Evolutionary conservation across 2,888 invertebrate genomes (phyloP).

Genomic region (Geotrupes spiniger): DNA sequence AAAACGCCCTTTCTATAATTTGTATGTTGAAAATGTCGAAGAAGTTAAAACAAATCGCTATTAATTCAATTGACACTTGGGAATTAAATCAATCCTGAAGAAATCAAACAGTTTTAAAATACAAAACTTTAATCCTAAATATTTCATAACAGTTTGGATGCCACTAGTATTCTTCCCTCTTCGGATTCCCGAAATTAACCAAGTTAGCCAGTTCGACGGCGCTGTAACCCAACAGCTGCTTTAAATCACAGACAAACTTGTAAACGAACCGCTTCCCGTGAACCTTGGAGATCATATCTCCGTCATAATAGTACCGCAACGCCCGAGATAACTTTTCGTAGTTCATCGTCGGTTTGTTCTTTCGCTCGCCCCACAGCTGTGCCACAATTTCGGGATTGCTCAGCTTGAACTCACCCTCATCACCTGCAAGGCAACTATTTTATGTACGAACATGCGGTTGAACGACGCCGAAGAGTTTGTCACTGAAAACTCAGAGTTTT

Average conservation of each 20-base stretch:
- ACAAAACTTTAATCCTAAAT: neutral
- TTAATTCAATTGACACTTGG: too few relatives aligned
- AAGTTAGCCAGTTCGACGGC: constrained; percentile 76
- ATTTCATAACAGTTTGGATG: too few relatives aligned
- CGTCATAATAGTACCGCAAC: constrained; percentile 96
- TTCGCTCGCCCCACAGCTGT: constrained; percentile 90
- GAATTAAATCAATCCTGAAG: too few relatives aligned
- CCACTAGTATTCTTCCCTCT: constrained; percentile 15
- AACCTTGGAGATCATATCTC: constrained; percentile 98
- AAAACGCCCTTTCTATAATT: too few relatives aligned
- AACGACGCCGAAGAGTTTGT: too few relatives aligned
- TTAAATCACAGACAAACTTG: constrained; percentile 96
- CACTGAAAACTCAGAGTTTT: too few relatives aligned
- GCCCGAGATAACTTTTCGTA: constrained; percentile 97
- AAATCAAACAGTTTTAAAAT: neutral
- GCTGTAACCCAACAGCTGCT: constrained; percentile 86
- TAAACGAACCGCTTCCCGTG: constrained; percentile 98
- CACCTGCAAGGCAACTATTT: constrained; percentile 52
- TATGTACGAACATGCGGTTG: too few relatives aligned
- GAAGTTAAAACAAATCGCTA: too few relatives aligned
- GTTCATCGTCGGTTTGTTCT: constrained; percentile 98
- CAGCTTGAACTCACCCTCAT: constrained; percentile 89
- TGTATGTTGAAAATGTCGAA: too few relatives aligned
- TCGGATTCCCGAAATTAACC: constrained; percentile 56
- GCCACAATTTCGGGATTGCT: constrained; percentile 98